phyloP scores from a whole-genome alignment of 1,140 invertebrate genomes.

The Megalopta genalis region DNA sequence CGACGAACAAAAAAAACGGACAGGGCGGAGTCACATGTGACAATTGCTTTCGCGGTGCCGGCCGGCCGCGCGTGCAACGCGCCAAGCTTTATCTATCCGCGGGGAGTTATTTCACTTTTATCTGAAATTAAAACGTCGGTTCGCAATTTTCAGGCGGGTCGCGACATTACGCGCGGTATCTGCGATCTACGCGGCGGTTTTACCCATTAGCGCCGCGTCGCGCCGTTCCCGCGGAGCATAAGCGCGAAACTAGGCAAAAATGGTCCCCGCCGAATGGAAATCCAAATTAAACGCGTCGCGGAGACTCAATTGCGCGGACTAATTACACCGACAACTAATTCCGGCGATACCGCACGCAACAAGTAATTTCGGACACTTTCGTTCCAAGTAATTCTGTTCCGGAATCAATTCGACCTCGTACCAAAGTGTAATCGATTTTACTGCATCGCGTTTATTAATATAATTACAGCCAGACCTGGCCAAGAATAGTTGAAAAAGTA shows the following conservation, averaged over 20 bases:
- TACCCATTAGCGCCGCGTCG: conserved; percentile 26
- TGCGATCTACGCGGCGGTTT: conserved; percentile 37
- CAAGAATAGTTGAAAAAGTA: too few species aligned
- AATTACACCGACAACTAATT: conserved; percentile 15
- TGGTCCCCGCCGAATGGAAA: not conserved
- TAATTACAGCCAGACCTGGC: not conserved
- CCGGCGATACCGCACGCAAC: not conserved
- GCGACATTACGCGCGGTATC: conserved; percentile 21
- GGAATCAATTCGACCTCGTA: not conserved
- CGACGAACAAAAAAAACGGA: not conserved
- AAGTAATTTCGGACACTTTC: not conserved
- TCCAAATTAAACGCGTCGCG: conserved; percentile 10
- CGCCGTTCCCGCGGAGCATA: not conserved
- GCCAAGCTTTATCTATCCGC: conserved; percentile 31
- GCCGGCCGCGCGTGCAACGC: not conserved
- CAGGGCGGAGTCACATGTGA: not conserved
- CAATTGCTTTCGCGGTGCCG: conserved; percentile 14
- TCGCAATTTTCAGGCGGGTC: conserved; percentile 19
- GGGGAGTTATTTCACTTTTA: conserved; percentile 52
- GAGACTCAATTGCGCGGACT: conserved; percentile 1
- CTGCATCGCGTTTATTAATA: not conserved
- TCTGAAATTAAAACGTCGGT: conserved; percentile 61
- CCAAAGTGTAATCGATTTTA: not conserved
- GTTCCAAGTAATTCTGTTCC: not conserved
- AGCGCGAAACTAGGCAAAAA: conserved; percentile 7